Evolutionary conservation across 2,797 vertebrate genomes (phyloP).

Genomic region (Poecilia wingei): DNA sequence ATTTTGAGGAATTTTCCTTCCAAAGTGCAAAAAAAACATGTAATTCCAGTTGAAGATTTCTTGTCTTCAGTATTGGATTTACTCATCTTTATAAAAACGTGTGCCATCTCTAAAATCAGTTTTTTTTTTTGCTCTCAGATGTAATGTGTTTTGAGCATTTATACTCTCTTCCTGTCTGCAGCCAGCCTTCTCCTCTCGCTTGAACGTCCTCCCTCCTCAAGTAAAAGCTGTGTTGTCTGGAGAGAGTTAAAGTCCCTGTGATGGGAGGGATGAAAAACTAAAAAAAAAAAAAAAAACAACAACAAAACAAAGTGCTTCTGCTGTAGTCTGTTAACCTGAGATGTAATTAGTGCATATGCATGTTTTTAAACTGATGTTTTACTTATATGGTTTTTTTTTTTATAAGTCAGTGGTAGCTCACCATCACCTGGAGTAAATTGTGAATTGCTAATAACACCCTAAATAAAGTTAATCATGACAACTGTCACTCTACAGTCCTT

Average conservation of each 20-base stretch:
- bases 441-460: not conserved
- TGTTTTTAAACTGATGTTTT: not conserved
- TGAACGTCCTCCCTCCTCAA: not conserved
- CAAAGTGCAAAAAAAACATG: not conserved
- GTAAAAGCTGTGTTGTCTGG: not conserved
- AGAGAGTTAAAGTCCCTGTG: not conserved
- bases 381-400: not conserved
- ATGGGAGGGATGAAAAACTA: not conserved
- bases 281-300: not conserved
- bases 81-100: not conserved
- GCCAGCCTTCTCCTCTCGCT: too few species aligned
- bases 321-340: conserved; percentile 1
- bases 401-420: not conserved
- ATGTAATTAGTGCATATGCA: not conserved
- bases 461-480: not conserved
- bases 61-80: not conserved
- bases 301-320: not conserved
- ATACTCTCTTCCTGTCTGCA: not conserved
- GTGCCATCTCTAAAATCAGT: not conserved
- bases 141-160: not conserved
- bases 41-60: not conserved
- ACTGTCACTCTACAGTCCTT: too few species aligned
- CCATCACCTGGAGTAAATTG: not conserved
- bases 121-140: not conserved
- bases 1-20: not conserved